These are phyloP conservation scores for Maconellicoccus hirsutus DNA, from an alignment of 1,140 invertebrate species.

Conservation along the genomic window DNA sequence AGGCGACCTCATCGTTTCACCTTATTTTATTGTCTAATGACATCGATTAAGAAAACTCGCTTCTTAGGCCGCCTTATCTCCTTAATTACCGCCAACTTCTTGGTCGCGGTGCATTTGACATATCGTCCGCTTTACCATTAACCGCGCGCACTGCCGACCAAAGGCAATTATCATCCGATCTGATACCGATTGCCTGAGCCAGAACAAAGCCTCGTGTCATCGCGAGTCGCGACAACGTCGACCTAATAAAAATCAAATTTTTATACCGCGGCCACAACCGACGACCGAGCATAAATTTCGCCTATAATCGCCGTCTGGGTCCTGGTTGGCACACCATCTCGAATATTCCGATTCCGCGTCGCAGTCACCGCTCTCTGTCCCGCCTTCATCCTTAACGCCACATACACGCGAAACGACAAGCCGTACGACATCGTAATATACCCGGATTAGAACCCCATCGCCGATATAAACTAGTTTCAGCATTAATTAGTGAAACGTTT, in stretches of 20 bases:
- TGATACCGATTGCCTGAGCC: no score
- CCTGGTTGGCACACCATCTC: no score
- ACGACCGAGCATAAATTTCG: background rate
- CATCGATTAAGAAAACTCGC: conserved; percentile 6
- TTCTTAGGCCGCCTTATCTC: background rate
- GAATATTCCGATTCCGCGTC: no score
- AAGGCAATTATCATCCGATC: background rate
- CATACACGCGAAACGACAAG: no score
- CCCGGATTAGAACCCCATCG: no score
- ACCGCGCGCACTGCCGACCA: background rate
- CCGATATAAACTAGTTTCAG: conserved; percentile 1
- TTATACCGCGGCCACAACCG: background rate
- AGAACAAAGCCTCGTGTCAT: no score
- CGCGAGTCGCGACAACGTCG: no score
- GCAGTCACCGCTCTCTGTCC: no score
- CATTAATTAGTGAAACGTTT: conserved; percentile 9
- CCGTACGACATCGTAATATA: no score
- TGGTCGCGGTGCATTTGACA: background rate
- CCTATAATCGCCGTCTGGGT: no score
- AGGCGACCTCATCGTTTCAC: no score
- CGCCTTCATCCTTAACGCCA: no score
- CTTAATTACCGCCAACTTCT: background rate
- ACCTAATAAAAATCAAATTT: background rate
- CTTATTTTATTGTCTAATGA: conserved; percentile 15
- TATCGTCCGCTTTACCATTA: background rate